Conservation (phyloP, 2,888 invertebrate genomes). For the Parochlus steinenii region DNA sequence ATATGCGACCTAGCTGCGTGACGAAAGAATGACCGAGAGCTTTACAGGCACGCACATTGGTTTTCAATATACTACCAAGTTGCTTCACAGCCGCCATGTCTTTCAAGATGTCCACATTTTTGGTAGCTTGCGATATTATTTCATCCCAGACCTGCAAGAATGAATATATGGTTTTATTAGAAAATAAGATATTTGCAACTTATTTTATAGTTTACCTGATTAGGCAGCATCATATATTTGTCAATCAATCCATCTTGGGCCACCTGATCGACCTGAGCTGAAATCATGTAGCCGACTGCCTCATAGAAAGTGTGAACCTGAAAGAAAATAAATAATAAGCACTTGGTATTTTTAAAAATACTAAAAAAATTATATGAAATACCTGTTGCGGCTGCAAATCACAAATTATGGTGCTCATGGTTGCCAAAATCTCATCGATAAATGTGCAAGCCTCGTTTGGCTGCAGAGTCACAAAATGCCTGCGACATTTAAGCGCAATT, state of each 20-base stretch:
- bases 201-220: conserved; percentile 44
- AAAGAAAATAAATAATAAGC: conserved; percentile 12
- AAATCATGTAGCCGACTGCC: conserved; percentile 98
- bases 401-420: conserved; percentile 95
- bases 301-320: conserved; percentile 90
- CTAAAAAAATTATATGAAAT: conserved; percentile 12
- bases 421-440: conserved; percentile 93
- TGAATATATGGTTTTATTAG: neutral
- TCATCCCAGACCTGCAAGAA: conserved; percentile 63
- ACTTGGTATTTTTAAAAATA: conserved; percentile 9
- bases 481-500: conserved; percentile 93
- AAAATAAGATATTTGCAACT: neutral
- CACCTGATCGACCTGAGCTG: conserved; percentile 79
- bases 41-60: conserved; percentile 97
- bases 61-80: conserved; percentile 93
- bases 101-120: conserved; percentile 91
- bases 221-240: conserved; percentile 93
- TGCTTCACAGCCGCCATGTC: conserved; percentile 95
- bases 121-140: conserved; percentile 89
- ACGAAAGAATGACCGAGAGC: conserved; percentile 95
- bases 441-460: conserved; percentile 94
- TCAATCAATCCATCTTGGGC: conserved; percentile 90
- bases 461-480: conserved; percentile 95
- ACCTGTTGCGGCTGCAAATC: conserved; percentile 97
- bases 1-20: conserved; percentile 86